Base-by-base conservation (phyloP, 1,140 invertebrate genomes). In the Stenopsyche tienmushanensis region DNA sequence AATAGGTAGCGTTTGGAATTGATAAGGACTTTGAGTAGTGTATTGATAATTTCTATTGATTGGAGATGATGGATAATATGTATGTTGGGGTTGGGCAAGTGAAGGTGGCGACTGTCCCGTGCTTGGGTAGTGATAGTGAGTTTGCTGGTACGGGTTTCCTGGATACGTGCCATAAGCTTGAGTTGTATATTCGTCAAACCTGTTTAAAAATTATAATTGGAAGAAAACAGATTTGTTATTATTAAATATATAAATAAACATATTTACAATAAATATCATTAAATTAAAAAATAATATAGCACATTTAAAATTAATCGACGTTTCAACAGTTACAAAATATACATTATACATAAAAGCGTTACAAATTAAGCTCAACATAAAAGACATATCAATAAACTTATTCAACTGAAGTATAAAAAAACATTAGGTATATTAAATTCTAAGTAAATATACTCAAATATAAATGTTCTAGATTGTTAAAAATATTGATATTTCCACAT, bases 21-120 rank as follows among this genome's bases (percentile, higher is more conserved):
- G 54, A 41, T 64, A 65, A 21, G 64, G 59, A 25, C 41, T 62
- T 60, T 72, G 72, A 13, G 74, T 72, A 3, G 74, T 73, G 41
- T 58, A 64, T 7, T 52, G 62, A 52, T 54, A 62, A 3, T 59
- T 42, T 7, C 21, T 18, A 18, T 47, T 62, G 23, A 42, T 23
- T 10, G 62, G 62, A 13, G 62, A 64, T 24, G 66, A 64, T 1
- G 58, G 62, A 47, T 52, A 23, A 23, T 45, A 60, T 26, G 41
- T 25, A 17, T 42, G 20, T 24, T 44, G 47, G 1, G 66, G 62
- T 20, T 66, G 44, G 25, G 58, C 18, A 8, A 50, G 9, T 26
- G 49, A 42, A 8, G 20, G 41, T 7, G 64, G 62, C 23, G 50
- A 62, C 10, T 64, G 44, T 55, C 66, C 66, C 5, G 44, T 64